Base-by-base conservation (phyloP, 1,140 invertebrate species). In the Apis cerana region DNA sequence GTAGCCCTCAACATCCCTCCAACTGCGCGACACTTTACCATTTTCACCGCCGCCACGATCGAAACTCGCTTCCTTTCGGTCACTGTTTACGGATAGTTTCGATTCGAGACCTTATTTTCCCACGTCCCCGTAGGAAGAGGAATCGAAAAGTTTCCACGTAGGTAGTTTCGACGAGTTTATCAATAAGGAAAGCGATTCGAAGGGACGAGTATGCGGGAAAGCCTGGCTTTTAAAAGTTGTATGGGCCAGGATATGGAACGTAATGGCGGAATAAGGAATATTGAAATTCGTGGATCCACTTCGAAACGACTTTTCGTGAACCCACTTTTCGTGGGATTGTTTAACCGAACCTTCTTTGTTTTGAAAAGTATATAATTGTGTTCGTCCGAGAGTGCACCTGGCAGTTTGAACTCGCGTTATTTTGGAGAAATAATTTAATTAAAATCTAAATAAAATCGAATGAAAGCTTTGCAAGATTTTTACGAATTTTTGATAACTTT, bases 151-250 rank as follows among this genome's bases (percentile, higher is more conserved):
- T 80, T 75, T 13, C 11, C 11, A 43, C 33, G 33, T 43, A 43
- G 8, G 11, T 11, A n/a, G 70, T 75, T 64, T 19, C 50, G 10
- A 2, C 17, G 70, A 80, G 70, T 80, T 80, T 80, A 80, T 74
- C 78, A 74, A 80, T 65, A 80, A 65, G 21, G 59, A 59, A 56
- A 33, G 58, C 15, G 21, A 72, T 61, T 61, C 19, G 21, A 0
- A 58, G 11, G 50, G 19, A 43, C 77, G 68, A 17, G 76, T 50
- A 54, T 23, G 50, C 50, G 19, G 50, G 50, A 70, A 70, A 23
- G 33, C 33, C 33, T 23, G 54, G 23, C 54, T 59, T 81, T 81
- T 68, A 81, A 81, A 81, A 81, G 62, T 81, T 81, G 43, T 52
- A 50, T 33, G 61, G 65, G 10, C 12, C n/a, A 23, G 43, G 54